A percentile compares a stretch with the other conserved stretches of the same genome.
Evolutionary conservation across 2,113 vertebrate genomes (phyloP).

Genomic region (Brienomyrus longianalis): DNA sequence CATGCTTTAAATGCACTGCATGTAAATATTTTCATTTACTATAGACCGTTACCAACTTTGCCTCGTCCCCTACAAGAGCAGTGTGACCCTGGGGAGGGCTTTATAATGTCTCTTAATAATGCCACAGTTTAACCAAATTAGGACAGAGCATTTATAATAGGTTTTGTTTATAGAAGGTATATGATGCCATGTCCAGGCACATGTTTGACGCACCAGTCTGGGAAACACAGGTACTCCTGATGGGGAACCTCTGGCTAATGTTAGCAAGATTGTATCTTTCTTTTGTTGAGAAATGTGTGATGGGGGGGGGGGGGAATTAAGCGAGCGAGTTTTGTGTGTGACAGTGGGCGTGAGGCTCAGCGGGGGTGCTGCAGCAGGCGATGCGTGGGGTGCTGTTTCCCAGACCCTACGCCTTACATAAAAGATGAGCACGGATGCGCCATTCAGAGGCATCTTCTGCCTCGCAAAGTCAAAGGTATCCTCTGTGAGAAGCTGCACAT

Average conservation of each 20-base stretch:
- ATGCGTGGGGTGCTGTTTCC: neutral
- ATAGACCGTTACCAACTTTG: neutral
- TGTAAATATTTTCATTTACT: neutral
- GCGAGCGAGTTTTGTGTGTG: neutral
- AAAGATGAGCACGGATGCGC: constrained; percentile 10
- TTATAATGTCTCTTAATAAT: neutral
- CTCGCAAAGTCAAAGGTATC: neutral
- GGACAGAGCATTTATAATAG: neutral
- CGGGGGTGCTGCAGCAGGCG: neutral
- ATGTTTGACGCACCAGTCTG: neutral
- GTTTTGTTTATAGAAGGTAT: neutral
- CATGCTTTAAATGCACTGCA: neutral
- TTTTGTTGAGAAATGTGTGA: neutral
- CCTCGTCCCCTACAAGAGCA: neutral
- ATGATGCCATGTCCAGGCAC: neutral
- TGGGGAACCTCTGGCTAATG: neutral
- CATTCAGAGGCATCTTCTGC: neutral
- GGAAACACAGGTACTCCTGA: neutral
- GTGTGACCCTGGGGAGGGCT: neutral
- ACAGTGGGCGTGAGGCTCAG: neutral
- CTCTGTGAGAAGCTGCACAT: neutral
- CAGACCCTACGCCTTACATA: constrained; percentile 7
- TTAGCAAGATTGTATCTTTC: neutral
- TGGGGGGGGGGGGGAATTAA: neutral
- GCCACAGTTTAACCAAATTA: neutral